Conservation (phyloP, 2,797 vertebrate species). For the Lepus oiostolus region DNA sequence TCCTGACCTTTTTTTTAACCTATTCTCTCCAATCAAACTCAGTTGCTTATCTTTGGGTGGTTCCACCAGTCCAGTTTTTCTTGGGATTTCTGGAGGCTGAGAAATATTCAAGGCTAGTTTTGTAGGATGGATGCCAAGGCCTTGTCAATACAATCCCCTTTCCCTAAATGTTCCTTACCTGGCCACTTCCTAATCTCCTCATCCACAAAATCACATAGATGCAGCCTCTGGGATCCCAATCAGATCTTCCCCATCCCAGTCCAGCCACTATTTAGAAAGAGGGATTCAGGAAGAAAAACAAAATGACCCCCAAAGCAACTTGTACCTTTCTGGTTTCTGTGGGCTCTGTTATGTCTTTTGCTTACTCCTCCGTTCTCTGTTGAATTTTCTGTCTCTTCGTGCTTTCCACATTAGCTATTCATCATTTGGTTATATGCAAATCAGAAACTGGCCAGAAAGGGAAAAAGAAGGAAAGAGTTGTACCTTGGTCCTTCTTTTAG, state of each 20-base stretch:
- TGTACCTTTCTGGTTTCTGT: background rate
- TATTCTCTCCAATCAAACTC: background rate
- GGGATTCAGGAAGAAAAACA: background rate
- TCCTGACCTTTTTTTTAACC: background rate
- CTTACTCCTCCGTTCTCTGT: background rate
- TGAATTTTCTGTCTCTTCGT: background rate
- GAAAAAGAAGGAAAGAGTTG: background rate
- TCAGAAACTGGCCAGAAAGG: conserved; percentile 20
- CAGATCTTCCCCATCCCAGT: background rate
- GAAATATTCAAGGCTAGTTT: background rate
- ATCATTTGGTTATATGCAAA: background rate
- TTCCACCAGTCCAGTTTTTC: background rate
- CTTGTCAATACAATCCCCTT: background rate
- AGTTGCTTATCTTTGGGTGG: background rate
- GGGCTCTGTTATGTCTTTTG: background rate
- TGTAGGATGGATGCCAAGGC: background rate
- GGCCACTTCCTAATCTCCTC: background rate
- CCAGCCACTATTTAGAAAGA: background rate
- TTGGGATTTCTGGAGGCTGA: background rate
- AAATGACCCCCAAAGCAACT: background rate
- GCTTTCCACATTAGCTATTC: background rate
- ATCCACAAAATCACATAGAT: background rate
- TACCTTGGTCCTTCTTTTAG: conserved; percentile 24
- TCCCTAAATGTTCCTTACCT: background rate
- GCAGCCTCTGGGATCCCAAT: background rate